Conservation (phyloP, 2,888 invertebrate species). For the Galeruca laticollis region DNA sequence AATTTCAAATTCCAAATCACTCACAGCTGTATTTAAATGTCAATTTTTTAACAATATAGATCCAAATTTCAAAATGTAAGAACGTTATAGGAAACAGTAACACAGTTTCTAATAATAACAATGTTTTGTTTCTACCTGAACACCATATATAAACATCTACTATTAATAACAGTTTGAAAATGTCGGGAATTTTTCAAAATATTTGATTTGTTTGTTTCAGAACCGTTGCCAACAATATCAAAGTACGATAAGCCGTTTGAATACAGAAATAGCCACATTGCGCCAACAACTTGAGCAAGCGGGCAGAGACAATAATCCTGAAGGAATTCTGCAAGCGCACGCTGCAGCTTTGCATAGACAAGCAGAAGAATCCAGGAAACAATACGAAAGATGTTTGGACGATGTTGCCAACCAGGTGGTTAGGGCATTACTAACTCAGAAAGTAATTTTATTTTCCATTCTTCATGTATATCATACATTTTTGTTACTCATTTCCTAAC, state of each 20-base stretch:
- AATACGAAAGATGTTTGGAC: slow-evolving; percentile 84
- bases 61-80: too few species aligned
- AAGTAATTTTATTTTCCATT: slow-evolving; percentile 69
- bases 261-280: slow-evolving; percentile 77
- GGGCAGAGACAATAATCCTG: slow-evolving; percentile 67
- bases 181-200: not conserved
- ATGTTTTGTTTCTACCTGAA: too few species aligned
- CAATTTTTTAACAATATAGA: too few species aligned
- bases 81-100: too few species aligned
- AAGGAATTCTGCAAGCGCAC: slow-evolving; percentile 72
- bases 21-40: too few species aligned
- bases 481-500: too few species aligned
- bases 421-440: slow-evolving; percentile 85
- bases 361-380: slow-evolving; percentile 76
- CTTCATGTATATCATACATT: not conserved
- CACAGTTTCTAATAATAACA: too few species aligned
- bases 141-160: not conserved
- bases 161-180: not conserved
- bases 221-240: slow-evolving; percentile 81
- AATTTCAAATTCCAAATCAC: too few species aligned
- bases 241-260: slow-evolving; percentile 74
- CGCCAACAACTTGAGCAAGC: slow-evolving; percentile 70
- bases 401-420: slow-evolving; percentile 88
- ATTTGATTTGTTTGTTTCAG: slow-evolving; percentile 64
- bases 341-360: slow-evolving; percentile 74